A percentile compares a stretch with the other conserved stretches of the same genome.
These are phyloP conservation scores for Melanostoma mellinum DNA, from an alignment of 2,888 invertebrate species.

Conservation along the genomic window DNA sequence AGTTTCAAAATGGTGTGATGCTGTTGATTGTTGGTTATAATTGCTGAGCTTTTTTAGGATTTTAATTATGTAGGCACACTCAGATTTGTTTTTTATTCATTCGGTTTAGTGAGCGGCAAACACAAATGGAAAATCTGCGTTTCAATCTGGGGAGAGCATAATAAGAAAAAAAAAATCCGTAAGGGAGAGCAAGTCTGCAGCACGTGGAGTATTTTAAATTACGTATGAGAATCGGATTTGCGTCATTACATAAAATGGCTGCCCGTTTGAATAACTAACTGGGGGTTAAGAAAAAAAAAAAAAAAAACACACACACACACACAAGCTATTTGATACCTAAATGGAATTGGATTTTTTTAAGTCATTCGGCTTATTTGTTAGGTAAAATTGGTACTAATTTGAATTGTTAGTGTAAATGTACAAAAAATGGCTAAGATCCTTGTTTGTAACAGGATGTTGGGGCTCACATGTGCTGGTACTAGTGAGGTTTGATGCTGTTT, in stretches of 20 bases:
- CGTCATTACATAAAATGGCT: constrained; percentile 12
- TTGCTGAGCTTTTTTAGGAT: constrained; percentile 51
- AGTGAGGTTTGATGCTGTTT: no score
- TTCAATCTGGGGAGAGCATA: background rate
- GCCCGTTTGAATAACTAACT: constrained; percentile 1
- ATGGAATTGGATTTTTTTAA: no score
- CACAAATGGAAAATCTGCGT: constrained; percentile 9
- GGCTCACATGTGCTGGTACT: no score
- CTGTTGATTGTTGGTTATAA: constrained; percentile 45
- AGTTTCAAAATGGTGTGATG: constrained; percentile 44
- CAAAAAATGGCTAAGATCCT: no score
- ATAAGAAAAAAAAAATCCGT: background rate
- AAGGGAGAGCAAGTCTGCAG: background rate
- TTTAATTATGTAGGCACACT: constrained; percentile 49
- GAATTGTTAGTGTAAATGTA: no score
- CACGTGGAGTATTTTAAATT: constrained; percentile 10
- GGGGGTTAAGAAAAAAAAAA: background rate
- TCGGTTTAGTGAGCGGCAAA: constrained; percentile 5
- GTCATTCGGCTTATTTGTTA: no score
- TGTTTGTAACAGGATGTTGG: no score
- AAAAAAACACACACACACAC: no score
- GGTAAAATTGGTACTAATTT: no score
- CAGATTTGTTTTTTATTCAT: constrained; percentile 2
- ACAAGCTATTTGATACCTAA: no score
- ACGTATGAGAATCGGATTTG: constrained; percentile 6